These are phyloP conservation scores for Meloe dianella DNA, from an alignment of 2,888 invertebrate genomes.

Conservation along the genomic window DNA sequence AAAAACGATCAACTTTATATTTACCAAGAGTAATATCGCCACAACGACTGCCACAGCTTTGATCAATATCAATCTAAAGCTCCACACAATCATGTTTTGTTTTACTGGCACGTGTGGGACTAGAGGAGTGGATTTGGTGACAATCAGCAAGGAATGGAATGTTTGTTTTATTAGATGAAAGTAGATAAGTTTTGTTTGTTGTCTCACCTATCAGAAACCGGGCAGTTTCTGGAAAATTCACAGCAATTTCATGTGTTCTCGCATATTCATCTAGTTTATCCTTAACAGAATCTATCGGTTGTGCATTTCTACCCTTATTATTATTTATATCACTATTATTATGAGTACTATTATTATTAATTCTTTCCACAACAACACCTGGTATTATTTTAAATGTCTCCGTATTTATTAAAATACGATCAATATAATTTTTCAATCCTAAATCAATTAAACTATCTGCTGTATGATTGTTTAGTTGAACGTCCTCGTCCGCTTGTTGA, in stretches of 20 bases:
- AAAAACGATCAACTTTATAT: not conserved
- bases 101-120: no score
- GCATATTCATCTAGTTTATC: slow-evolving; percentile 67
- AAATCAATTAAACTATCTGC: slow-evolving; percentile 56
- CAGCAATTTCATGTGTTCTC: slow-evolving; percentile 67
- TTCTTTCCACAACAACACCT: slow-evolving; percentile 63
- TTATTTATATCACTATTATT: slow-evolving; percentile 45
- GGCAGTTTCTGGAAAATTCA: slow-evolving; percentile 72
- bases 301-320: slow-evolving; percentile 57
- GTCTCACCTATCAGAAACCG: slow-evolving; percentile 60
- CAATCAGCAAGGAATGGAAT: no score
- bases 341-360: slow-evolving; percentile 31
- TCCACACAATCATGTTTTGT: not conserved
- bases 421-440: slow-evolving; percentile 65
- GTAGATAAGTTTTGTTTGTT: no score
- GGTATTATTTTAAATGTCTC: slow-evolving; percentile 66
- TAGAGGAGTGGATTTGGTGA: no score
- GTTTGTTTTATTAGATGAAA: slow-evolving; percentile 1
- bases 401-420: slow-evolving; percentile 62
- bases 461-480: not conserved
- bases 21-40: no score
- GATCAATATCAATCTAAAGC: not conserved
- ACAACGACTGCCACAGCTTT: not conserved
- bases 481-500: not conserved
- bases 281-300: slow-evolving; percentile 63